Evolutionary conservation across 2,888 invertebrate genomes (phyloP).

Genomic region (Cremastinae sp.): DNA sequence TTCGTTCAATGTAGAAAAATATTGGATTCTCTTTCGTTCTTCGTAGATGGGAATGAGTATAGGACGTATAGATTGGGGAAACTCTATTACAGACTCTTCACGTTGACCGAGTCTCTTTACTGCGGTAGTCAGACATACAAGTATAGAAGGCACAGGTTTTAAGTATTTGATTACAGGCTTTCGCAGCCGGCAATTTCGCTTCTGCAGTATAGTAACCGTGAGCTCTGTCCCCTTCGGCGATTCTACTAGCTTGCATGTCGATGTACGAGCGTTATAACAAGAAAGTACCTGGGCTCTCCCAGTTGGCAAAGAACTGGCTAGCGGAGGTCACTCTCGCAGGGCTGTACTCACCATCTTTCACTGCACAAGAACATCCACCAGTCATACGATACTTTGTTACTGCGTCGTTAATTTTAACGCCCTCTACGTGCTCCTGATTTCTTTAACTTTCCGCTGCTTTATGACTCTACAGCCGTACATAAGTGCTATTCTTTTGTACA

Average conservation of each 20-base stretch:
- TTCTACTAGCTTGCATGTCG: constrained; percentile 41
- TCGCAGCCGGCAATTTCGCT: constrained; percentile 70
- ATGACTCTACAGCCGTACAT: constrained; percentile 59
- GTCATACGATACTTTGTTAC: constrained; percentile 78
- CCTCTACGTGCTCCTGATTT: constrained; percentile 77
- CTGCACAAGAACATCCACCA: constrained; percentile 59
- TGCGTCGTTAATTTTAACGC: constrained; percentile 79
- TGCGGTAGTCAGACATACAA: constrained; percentile 18
- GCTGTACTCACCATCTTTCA: constrained; percentile 36
- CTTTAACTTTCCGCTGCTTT: constrained; percentile 71
- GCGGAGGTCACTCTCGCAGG: constrained; percentile 37
- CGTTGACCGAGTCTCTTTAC: constrained; percentile 11
- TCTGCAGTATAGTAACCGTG: constrained; percentile 70
- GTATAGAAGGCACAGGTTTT: constrained; percentile 64
- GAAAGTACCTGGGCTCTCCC: constrained; percentile 67
- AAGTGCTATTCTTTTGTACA: constrained; percentile 24
- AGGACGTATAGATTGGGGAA: constrained; percentile 22
- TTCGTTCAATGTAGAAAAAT: not conserved
- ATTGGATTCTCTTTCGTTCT: not conserved
- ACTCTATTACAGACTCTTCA: constrained; percentile 36
- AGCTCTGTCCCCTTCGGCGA: constrained; percentile 16
- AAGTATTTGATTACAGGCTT: constrained; percentile 78
- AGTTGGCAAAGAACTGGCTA: constrained; percentile 56
- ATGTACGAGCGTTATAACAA: constrained; percentile 28
- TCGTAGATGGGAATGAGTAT: constrained; percentile 8